phyloP scores from a whole-genome alignment of 2,888 invertebrate genomes.

The Epistrophella euchroma region DNA sequence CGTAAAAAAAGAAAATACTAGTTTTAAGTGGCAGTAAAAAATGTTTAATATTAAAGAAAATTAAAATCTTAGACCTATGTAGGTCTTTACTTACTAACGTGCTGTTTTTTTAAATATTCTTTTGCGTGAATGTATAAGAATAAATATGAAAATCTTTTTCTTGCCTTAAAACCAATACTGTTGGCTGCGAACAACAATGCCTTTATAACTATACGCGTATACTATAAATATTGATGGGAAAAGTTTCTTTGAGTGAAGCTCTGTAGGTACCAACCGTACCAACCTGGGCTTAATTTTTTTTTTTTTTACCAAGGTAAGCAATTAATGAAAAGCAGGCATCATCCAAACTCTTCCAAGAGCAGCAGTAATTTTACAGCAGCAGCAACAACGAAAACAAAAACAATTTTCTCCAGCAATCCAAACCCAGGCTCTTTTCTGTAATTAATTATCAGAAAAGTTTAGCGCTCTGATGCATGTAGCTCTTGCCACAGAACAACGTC shows the following conservation, averaged over 20 bases:
- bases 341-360: constrained; percentile 3
- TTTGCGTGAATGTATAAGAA: neutral
- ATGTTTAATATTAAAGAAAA: too few relatives aligned
- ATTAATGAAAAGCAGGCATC: constrained; percentile 62
- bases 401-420: constrained; percentile 34
- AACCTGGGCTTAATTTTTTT: constrained; percentile 50
- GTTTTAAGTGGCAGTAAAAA: too few relatives aligned
- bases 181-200: constrained; percentile 24
- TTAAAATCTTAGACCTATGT: neutral
- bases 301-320: constrained; percentile 55
- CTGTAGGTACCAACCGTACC: too few relatives aligned
- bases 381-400: constrained; percentile 14
- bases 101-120: neutral
- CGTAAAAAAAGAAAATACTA: too few relatives aligned
- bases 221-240: constrained; percentile 70
- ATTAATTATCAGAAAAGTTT: constrained; percentile 75
- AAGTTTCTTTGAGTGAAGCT: constrained; percentile 60
- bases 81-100: neutral
- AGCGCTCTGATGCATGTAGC: constrained; percentile 57
- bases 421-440: constrained; percentile 47
- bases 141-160: neutral
- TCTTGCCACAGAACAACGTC: constrained; percentile 40
- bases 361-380: constrained; percentile 1
- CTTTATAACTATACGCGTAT: constrained; percentile 39
- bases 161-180: constrained; percentile 2